Percentiles rank a stretch among this genome's conserved stretches.
Conservation (phyloP, 2,797 vertebrate genomes). For the Agapornis canus region DNA sequence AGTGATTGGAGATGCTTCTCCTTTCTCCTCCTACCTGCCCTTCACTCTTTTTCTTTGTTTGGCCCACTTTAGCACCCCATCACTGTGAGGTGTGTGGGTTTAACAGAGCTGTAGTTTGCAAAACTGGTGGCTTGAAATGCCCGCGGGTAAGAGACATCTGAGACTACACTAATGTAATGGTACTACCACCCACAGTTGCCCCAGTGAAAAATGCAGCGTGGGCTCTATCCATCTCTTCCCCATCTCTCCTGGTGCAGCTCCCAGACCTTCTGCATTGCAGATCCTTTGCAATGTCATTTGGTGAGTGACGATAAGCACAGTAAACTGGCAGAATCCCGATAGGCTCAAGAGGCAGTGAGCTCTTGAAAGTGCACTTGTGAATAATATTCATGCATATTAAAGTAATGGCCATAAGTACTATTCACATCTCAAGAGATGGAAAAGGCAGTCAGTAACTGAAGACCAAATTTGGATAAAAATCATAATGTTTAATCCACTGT, state of each 20-base stretch:
- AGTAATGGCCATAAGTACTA: not conserved
- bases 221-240: not conserved
- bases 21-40: not conserved
- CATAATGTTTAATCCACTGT: not conserved
- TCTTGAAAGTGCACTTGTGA: not conserved
- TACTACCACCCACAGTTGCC: not conserved
- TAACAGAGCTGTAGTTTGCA: not conserved
- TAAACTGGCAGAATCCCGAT: not conserved
- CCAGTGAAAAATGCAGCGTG: not conserved
- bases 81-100: not conserved
- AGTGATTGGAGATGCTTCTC: not conserved
- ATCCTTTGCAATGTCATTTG: not conserved
- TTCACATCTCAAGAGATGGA: not conserved
- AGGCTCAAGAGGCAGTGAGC: not conserved
- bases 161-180: rapidly evolving
- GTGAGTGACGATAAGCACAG: not conserved
- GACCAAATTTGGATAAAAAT: not conserved
- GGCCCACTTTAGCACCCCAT: not conserved
- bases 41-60: not conserved
- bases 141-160: not conserved
- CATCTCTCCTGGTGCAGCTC: not conserved
- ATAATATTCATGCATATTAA: not conserved
- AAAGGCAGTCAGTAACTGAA: not conserved
- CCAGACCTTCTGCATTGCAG: not conserved
- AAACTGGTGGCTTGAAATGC: not conserved